Percentiles rank a stretch among this genome's conserved stretches.
Conservation (phyloP, 2,797 vertebrate genomes). For the Ambastaia sidthimunki region DNA sequence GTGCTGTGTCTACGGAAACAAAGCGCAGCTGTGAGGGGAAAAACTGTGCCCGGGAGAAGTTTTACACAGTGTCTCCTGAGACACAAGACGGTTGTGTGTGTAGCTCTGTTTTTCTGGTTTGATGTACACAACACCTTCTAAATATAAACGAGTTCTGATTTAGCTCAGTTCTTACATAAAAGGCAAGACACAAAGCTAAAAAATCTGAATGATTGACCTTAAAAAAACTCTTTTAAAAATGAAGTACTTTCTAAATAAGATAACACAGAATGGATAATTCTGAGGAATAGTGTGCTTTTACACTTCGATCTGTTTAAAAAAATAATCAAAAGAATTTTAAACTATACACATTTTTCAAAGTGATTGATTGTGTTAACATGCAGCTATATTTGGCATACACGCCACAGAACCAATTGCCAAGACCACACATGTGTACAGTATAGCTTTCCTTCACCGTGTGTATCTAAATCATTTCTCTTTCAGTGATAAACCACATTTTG, state of each 20-base stretch:
- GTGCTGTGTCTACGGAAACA: constrained; percentile 73
- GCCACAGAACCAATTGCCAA: constrained; percentile 17
- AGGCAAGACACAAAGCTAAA: neutral
- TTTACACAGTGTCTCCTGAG: constrained; percentile 63
- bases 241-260: neutral
- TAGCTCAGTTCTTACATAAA: constrained; percentile 21
- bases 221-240: neutral
- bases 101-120: constrained; percentile 63
- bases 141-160: constrained; percentile 26
- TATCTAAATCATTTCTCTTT: constrained; percentile 1
- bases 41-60: constrained; percentile 47
- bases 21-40: constrained; percentile 71
- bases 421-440: constrained; percentile 37
- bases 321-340: constrained; percentile 24
- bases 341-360: constrained; percentile 31
- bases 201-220: constrained; percentile 40
- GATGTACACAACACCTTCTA: constrained; percentile 36
- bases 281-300: neutral
- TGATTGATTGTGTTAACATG: constrained; percentile 35
- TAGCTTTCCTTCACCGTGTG: constrained; percentile 27
- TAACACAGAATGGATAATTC: neutral
- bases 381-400: constrained; percentile 31
- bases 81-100: constrained; percentile 65
- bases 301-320: constrained; percentile 20
- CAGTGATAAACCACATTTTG: constrained; percentile 31